Percentiles rank a stretch among this genome's conserved stretches.
Conservation (phyloP, 2,113 vertebrate species). For the Ranitomeya imitator region DNA sequence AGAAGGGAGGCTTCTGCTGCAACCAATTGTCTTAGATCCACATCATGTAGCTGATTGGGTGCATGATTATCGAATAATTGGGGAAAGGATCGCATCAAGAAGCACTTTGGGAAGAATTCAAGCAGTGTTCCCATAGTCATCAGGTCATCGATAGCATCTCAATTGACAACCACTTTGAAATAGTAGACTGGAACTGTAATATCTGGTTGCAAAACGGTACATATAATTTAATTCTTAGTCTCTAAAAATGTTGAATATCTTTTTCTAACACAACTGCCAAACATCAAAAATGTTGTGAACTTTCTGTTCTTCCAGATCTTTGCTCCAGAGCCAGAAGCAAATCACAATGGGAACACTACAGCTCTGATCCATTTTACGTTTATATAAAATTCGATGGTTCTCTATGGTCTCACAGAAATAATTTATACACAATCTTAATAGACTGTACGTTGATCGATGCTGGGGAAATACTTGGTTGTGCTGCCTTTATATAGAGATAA, state of each 20-base stretch:
- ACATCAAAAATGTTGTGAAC: neutral
- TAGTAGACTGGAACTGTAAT: too few relatives aligned
- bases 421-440: slow-evolving; percentile 10
- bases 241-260: too few relatives aligned
- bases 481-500: slow-evolving; percentile 22
- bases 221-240: neutral
- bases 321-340: neutral
- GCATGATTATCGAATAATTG: too few relatives aligned
- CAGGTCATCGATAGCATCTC: too few relatives aligned
- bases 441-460: slow-evolving; percentile 2
- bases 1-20: too few relatives aligned
- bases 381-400: neutral
- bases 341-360: neutral
- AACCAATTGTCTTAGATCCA: too few relatives aligned
- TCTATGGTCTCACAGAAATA: neutral
- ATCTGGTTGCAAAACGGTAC: neutral
- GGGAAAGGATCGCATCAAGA: too few relatives aligned
- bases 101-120: too few relatives aligned
- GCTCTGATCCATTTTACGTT: neutral
- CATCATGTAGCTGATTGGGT: too few relatives aligned
- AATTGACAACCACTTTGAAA: too few relatives aligned
- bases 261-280: neutral
- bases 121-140: too few relatives aligned
- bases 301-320: neutral
- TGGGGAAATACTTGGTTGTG: neutral